Conservation (phyloP, 2,797 vertebrate species). For the Lates japonicus region DNA sequence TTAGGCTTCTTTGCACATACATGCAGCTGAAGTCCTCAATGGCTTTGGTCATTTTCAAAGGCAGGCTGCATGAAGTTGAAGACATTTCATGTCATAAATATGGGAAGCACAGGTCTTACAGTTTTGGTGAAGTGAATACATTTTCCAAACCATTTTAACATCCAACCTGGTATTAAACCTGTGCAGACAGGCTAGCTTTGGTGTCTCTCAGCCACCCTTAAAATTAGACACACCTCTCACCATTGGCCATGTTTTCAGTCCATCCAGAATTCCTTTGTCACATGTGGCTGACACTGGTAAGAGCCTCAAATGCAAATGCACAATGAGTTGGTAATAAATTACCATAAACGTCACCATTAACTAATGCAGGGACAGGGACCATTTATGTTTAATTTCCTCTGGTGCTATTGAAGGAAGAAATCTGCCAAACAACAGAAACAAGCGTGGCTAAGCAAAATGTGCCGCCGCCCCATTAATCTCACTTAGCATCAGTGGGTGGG, state of each 20-base stretch:
- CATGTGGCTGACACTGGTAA: conserved; percentile 25
- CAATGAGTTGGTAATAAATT: conserved; percentile 51
- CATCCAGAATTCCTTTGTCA: not conserved
- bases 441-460: conserved; percentile 50
- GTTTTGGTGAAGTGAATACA: conserved; percentile 3
- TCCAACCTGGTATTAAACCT: not conserved
- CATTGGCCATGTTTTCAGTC: conserved; percentile 5
- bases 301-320: conserved; percentile 24
- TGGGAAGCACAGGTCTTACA: conserved; percentile 9
- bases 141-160: conserved; percentile 17
- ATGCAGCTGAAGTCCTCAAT: conserved; percentile 20
- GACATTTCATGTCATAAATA: conserved; percentile 27
- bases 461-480: conserved; percentile 66
- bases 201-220: not conserved
- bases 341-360: conserved; percentile 44
- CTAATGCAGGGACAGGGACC: conserved; percentile 33
- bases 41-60: conserved; percentile 23
- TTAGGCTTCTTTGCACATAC: conserved; percentile 28
- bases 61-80: not conserved
- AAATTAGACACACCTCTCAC: not conserved
- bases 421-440: conserved; percentile 48
- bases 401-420: conserved; percentile 39
- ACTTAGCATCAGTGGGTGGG: conserved; percentile 41
- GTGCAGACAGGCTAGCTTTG: not conserved
- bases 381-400: conserved; percentile 40